phyloP scores from a whole-genome alignment of 2,113 vertebrate genomes.

The Phasianus colchicus region DNA sequence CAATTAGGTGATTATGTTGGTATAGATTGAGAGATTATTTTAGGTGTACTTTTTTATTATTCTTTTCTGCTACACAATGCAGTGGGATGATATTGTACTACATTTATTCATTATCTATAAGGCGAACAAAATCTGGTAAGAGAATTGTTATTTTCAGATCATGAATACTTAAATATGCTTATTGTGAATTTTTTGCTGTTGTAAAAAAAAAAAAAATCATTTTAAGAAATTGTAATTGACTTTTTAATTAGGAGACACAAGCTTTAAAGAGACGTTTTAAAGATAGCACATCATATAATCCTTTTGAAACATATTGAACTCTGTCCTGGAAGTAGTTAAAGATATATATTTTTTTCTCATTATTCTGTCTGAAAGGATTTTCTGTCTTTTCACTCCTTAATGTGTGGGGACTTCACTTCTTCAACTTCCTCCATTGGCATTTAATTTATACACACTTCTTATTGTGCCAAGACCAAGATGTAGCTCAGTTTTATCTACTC shows the following conservation, averaged over 20 bases:
- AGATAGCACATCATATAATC: not conserved
- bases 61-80: not conserved
- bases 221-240: not conserved
- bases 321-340: not conserved
- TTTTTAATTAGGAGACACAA: not conserved
- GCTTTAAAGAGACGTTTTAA: not conserved
- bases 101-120: not conserved
- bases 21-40: slow-evolving; percentile 27
- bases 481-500: not conserved
- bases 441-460: not conserved
- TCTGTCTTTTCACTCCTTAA: not conserved
- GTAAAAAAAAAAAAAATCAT: not conserved
- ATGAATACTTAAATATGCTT: slow-evolving; percentile 7
- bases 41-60: not conserved
- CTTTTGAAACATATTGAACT: not conserved
- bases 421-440: not conserved
- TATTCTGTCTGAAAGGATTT: not conserved
- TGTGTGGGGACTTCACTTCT: not conserved
- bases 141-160: not conserved
- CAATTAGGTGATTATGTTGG: slow-evolving; percentile 39
- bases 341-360: not conserved
- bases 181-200: not conserved
- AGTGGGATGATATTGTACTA: slow-evolving; percentile 1
- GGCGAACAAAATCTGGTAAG: not conserved
- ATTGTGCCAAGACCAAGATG: not conserved